Evolutionary conservation across 2,797 vertebrate genomes (phyloP), one percentile per base, ranked within the genome.

Genomic region (Orestias chungarensis): DNA sequence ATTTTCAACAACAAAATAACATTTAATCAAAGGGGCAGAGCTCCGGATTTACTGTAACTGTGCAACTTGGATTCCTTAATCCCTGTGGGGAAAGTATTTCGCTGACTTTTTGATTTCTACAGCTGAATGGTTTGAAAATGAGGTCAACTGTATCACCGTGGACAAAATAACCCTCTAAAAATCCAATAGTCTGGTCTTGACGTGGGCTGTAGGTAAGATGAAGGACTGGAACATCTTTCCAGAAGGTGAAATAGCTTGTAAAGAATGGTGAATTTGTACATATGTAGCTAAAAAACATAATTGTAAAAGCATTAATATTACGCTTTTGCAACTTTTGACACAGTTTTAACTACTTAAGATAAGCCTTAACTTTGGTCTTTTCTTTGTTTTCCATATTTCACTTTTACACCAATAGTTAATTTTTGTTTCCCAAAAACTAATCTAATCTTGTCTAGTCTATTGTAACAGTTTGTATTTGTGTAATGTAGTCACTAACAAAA

Each of bases 71-170:
- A 79, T 77, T 78, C 49, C 59, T 40, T 74, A 54, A 73, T 81
- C 67, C 78, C 80, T 38, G 70, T 72, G 68, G 75, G 71, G 38
- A 70, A 76, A 71, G 75, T 67, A 54, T 82, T 55, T 66, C 66
- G 64, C 50, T 74, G 73, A 79, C 61, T 75, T 81, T 79, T 57
- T 78, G 62, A 42, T 78, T 82, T 75, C 70, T 71, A 27, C 10
- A 47, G 73, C 72, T 78, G 66, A 66, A 75, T 82, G 46, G 67
- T 81, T 87, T 72, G 54, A 80, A 89, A 86, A 82, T 80, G 31
- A 80, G 70, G 82, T 77, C 73, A 74, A 73, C 68, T 43, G 57
- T 64, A 69, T 66, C 25, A 55, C 25, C 71, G 73, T 68, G 15
- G 14, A 84, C 71, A 73, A 75, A 82, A 70, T 69, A 29, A 78